phyloP scores from a whole-genome alignment of 35 echinoderm and acorn worm genomes.

The Lytechinus pictus region DNA sequence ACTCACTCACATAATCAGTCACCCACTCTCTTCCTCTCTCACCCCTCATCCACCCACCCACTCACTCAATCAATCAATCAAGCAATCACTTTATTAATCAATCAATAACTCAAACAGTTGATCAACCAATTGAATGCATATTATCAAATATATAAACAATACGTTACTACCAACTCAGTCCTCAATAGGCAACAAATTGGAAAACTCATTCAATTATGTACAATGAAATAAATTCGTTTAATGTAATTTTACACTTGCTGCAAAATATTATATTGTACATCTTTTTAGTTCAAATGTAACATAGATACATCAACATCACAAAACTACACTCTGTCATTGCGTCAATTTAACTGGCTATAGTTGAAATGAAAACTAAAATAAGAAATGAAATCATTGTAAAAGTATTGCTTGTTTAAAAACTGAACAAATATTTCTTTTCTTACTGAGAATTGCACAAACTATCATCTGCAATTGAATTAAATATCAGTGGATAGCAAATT shows the following conservation, averaged over 20 bases:
- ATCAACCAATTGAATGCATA: too few species aligned
- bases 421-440: background rate
- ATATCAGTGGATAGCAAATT: background rate
- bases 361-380: background rate
- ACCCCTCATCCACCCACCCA: background rate
- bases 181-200: background rate
- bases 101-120: background rate
- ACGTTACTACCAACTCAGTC: background rate
- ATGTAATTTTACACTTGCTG: background rate
- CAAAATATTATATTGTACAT: constrained; percentile 7
- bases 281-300: background rate
- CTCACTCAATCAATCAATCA: too few species aligned
- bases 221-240: constrained; percentile 14
- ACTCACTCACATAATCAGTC: background rate
- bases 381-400: too few species aligned
- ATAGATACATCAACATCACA: background rate
- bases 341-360: background rate
- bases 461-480: background rate
- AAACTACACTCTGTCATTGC: background rate
- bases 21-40: background rate
- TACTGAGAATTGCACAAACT: background rate
- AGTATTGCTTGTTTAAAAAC: too few species aligned
- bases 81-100: background rate
- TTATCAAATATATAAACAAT: too few species aligned
- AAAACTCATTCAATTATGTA: background rate